Evolutionary conservation across 2,113 vertebrate genomes (phyloP).

Genomic region (Anser cygnoides): DNA sequence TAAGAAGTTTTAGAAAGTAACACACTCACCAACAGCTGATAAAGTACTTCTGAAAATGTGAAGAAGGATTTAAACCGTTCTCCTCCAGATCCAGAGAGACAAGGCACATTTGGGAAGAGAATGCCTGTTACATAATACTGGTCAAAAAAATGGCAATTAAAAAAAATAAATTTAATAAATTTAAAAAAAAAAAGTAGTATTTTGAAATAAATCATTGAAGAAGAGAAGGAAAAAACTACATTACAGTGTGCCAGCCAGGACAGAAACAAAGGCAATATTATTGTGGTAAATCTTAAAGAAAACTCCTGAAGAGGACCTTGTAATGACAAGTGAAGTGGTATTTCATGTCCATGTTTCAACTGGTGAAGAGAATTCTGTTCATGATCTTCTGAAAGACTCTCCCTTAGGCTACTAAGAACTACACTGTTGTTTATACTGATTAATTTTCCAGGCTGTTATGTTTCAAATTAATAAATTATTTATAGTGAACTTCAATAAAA

Average conservation of each 20-base stretch:
- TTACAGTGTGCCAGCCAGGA: background rate
- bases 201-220: background rate
- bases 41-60: background rate
- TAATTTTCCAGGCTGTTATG: conserved; percentile 53
- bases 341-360: conserved; percentile 34
- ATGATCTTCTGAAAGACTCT: background rate
- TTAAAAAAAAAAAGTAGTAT: background rate
- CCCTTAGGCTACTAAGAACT: conserved; percentile 63
- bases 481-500: conserved; percentile 45
- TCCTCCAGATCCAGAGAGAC: background rate
- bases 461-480: conserved; percentile 60
- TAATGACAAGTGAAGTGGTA: background rate
- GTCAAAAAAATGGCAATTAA: conserved; percentile 9
- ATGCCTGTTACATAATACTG: background rate
- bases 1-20: background rate
- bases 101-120: background rate
- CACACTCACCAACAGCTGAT: background rate
- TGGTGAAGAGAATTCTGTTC: conserved; percentile 18
- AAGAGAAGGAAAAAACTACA: background rate
- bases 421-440: conserved; percentile 66
- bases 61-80: background rate
- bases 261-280: background rate
- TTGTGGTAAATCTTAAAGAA: background rate
- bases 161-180: background rate
- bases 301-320: background rate